Evolutionary conservation across 2,797 vertebrate species (phyloP).

Genomic region (Pangasius djambal): DNA sequence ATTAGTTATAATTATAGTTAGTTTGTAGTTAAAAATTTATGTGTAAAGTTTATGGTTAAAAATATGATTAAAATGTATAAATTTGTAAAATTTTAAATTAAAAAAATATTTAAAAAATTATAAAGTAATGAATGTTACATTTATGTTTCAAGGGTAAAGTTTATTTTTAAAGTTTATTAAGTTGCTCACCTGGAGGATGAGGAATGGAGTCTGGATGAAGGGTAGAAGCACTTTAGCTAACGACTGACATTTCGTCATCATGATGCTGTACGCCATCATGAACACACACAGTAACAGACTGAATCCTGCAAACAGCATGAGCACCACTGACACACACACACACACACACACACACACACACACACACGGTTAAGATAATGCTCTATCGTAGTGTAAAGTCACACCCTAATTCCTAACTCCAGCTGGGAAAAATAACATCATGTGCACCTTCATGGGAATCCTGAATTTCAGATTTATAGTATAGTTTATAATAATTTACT

Average conservation of each 20-base stretch:
- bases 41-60: too few species aligned
- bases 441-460: not conserved
- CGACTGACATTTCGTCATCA: slow-evolving; percentile 71
- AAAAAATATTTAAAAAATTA: too few species aligned
- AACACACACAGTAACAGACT: slow-evolving; percentile 80
- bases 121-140: too few species aligned
- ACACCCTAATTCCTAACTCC: not conserved
- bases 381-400: not conserved
- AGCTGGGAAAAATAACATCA: not conserved
- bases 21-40: too few species aligned
- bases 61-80: too few species aligned
- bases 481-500: not conserved
- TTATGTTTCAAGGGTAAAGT: not conserved
- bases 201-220: slow-evolving; percentile 79
- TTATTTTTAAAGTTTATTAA: too few species aligned
- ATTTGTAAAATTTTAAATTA: too few species aligned
- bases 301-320: slow-evolving; percentile 81
- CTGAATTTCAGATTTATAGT: not conserved
- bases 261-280: slow-evolving; percentile 76
- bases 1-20: not conserved
- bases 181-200: slow-evolving; percentile 81
- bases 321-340: slow-evolving; percentile 72
- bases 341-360: slow-evolving; percentile 32
- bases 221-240: slow-evolving; percentile 73
- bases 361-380: not conserved